Conservation (phyloP, 2,113 vertebrate species). For the Cathartes aura region DNA sequence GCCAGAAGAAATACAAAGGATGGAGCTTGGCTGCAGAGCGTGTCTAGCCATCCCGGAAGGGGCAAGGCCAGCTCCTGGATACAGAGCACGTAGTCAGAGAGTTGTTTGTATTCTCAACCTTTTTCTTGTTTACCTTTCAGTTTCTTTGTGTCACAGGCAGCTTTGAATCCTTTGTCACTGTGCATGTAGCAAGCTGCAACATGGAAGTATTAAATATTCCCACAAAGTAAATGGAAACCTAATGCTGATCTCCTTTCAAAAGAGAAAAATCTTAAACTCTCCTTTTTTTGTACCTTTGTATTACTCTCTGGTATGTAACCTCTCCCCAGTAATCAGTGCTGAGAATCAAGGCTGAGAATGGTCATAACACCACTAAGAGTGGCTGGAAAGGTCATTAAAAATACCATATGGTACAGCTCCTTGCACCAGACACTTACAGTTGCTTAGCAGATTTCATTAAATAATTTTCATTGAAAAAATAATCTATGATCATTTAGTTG, state of each 20-base stretch:
- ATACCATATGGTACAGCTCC: neutral
- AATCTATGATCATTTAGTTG: neutral
- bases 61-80: neutral
- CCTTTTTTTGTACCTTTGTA: neutral
- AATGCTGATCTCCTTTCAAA: neutral
- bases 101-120: neutral
- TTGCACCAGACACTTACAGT: neutral
- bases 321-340: neutral
- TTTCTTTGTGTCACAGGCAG: neutral
- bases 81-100: neutral
- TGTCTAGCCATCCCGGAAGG: neutral
- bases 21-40: neutral
- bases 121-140: neutral
- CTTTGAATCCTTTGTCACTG: neutral
- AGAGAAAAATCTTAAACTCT: neutral
- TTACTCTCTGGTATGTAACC: neutral
- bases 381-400: neutral
- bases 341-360: neutral
- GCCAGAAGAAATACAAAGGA: conserved; percentile 26
- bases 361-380: neutral
- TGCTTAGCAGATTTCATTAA: neutral
- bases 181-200: neutral
- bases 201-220: neutral
- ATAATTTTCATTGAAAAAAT: neutral
- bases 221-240: neutral